Conservation (phyloP, 1,140 invertebrate genomes). For the Tetranychus cinnabarinus region DNA sequence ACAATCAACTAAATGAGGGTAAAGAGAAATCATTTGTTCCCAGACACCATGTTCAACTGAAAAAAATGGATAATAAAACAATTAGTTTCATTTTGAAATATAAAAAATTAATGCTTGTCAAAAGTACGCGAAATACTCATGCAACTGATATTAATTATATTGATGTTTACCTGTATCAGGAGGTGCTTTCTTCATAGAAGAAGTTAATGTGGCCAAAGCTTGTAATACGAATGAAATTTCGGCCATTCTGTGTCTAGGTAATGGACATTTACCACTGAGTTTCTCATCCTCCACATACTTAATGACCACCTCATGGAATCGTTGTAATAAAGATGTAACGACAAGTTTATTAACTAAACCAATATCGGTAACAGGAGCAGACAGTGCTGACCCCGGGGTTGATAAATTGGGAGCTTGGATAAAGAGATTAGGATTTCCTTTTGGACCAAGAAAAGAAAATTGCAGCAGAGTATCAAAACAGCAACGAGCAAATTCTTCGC, state of each 20-base stretch:
- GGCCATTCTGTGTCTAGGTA: constrained; percentile 72
- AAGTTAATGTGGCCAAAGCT: constrained; percentile 69
- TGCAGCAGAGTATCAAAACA: constrained; percentile 89
- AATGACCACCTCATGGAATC: constrained; percentile 72
- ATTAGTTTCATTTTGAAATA: neutral
- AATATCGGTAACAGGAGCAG: constrained; percentile 16
- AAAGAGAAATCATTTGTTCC: constrained; percentile 71
- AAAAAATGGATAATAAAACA: constrained; percentile 11
- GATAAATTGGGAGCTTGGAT: constrained; percentile 1
- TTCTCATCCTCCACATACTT: constrained; percentile 70
- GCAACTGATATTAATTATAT: neutral
- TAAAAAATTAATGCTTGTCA: neutral
- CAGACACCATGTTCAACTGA: constrained; percentile 64
- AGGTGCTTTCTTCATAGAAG: constrained; percentile 73
- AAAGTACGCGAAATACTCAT: neutral
- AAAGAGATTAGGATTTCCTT: constrained; percentile 12
- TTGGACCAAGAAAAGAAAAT: constrained; percentile 40
- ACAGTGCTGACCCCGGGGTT: constrained; percentile 15
- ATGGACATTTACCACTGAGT: constrained; percentile 61
- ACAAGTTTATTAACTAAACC: constrained; percentile 52
- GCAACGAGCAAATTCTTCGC: constrained; percentile 83
- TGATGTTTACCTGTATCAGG: constrained; percentile 41
- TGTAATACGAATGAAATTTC: constrained; percentile 93
- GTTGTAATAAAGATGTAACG: constrained; percentile 62
- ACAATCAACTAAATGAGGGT: constrained; percentile 71